A percentile compares a stretch with the other conserved stretches of the same genome.
phyloP scores from a whole-genome alignment of 2,113 vertebrate genomes.

The Tragelaphus imberbis region DNA sequence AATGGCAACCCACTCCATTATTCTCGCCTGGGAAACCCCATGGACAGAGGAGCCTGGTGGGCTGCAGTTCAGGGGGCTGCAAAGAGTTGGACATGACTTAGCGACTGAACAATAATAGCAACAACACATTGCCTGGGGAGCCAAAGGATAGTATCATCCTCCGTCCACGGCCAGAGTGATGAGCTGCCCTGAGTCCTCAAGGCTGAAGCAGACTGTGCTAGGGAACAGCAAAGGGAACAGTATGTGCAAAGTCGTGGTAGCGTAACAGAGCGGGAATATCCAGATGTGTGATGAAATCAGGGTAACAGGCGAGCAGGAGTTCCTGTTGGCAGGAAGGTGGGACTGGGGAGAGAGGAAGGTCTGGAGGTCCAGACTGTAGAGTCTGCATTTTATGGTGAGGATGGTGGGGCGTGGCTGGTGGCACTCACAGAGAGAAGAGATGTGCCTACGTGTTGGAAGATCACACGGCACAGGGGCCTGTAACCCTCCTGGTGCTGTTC shows the following conservation, averaged over 20 bases:
- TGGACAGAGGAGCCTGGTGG: neutral
- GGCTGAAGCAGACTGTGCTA: neutral
- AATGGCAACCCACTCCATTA: neutral
- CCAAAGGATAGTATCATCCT: neutral
- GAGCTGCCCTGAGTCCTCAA: neutral
- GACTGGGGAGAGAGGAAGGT: neutral
- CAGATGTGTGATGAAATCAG: neutral
- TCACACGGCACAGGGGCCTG: fast-evolving
- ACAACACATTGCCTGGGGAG: fast-evolving
- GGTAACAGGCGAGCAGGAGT: neutral
- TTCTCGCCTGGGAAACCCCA: neutral
- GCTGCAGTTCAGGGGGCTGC: neutral
- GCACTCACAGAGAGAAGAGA: neutral
- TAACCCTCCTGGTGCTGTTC: neutral
- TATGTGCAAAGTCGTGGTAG: too few species aligned
- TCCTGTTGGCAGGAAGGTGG: neutral
- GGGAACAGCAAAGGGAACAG: neutral
- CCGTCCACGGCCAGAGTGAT: neutral
- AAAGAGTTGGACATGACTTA: neutral
- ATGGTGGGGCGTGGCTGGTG: fast-evolving
- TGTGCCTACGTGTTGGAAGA: neutral
- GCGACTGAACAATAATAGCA: neutral
- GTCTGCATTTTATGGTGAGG: neutral
- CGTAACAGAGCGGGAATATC: neutral
- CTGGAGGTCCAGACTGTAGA: neutral